Base-by-base conservation (phyloP, 1,140 invertebrate species). In the Bursaphelenchus mucronatus region DNA sequence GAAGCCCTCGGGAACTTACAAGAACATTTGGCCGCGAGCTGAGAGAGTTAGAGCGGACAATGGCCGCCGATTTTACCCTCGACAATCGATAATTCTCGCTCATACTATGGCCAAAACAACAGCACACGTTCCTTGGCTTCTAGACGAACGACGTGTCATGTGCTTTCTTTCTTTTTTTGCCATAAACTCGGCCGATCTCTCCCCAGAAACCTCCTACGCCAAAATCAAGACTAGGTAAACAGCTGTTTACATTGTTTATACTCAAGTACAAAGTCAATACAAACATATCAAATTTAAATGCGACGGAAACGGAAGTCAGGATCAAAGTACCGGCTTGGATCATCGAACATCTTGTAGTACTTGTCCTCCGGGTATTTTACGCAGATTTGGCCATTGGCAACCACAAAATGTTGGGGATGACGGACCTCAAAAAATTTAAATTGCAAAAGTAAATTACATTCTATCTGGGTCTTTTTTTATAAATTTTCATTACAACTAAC, bases 1-100 rank as follows among this genome's bases (percentile, higher is more conserved):
- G 30, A 30, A 30, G 30, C 30, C 30, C 30, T 30, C 30, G 30
- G 30, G 30, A 1, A 50, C 11, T 11, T 19, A 69, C 67, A 68
- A 67, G 39, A 15, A 67, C 66, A 9, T 45, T 61, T 17, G 68
- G 71, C 13, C 73, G 8, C 10, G 41, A 59, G 13, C 43, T 64
- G 11, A 72, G 41, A 13, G 67, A 64, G 45, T 46, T 57, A 7
- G 69, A 73, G 19, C 66, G 71, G 15, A 73, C 71, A 40, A 71
- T 39, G 8, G 70, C 65, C 7, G 68, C 66, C 6, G 70, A 71
- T 30, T 54, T 63, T n/a, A 64, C 70, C 13, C 30, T 30, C 30
- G 30, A 30, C 30, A 30, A 30, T 30, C 30, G 30, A 30, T 30
- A 30, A 30, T 30, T 30, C 2, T 30, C 30, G 30, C 30, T 30